Base-by-base conservation (phyloP, 2,888 invertebrate genomes). In the Hirtodrosophila cameraria region DNA sequence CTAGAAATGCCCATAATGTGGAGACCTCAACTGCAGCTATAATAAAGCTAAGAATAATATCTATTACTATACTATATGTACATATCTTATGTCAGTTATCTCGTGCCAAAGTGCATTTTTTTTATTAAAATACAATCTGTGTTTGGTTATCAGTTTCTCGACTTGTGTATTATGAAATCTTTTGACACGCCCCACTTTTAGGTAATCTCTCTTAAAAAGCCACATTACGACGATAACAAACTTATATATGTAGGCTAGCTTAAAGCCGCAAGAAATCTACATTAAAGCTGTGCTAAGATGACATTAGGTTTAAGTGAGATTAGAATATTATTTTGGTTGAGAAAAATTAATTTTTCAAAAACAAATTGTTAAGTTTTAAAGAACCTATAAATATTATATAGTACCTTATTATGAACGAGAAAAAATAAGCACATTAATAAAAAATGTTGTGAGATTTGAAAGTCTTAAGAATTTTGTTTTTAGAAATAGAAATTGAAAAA, bases 1-100 rank as follows among this genome's bases (percentile, higher is more conserved):
- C 52, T 89, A 1, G 58, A 82, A 0, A 72, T 85, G 12, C 78
- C 80, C 0, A 54, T 55, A 1, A 64, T 87, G 36, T 89, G 87
- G 88, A 66, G 23, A 7, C 67, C 88, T 7, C 59, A 55, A 1
- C 6, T 81, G 3, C 16, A 64, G 9, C 3, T 49, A 7, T 20
- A 46, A 9, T 16, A 28, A 46, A 7, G 7, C n/a, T n/a, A 2
- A 20, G 9, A 13, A 7, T n/a, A 8, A n/a, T 8, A n/a, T 11
- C 2, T 12, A 11, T n/a, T 15, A 11, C 8, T 15, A 5, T 9
- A 36, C 18, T 15, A 1, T 1, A 25, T 12, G 1, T 9, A 8
- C 7, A 7, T n/a, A n/a, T n/a, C 8, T 36, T 11, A 9, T 11
- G 5, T 12, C 9, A 27, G 25, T 20, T 31, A 42, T 28, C 25